Percentiles rank a stretch among this genome's conserved stretches.
Evolutionary conservation across 2,797 vertebrate species (phyloP).

Genomic region (Myotis planiceps): DNA sequence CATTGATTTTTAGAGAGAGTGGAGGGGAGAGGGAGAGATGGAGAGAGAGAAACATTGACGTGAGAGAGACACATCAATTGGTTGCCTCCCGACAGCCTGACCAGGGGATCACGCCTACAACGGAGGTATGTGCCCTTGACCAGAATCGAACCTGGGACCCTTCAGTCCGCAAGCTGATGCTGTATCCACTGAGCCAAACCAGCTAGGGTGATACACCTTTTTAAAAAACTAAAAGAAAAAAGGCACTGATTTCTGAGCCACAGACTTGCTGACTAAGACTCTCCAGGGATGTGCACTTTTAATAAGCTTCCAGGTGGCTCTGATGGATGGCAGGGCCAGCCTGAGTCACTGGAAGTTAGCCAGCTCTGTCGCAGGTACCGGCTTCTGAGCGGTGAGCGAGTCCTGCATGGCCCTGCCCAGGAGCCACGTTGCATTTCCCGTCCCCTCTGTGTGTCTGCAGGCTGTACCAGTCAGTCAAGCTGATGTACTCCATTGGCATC

Average conservation of each 20-base stretch:
- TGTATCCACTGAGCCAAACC: background rate
- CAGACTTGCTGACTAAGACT: background rate
- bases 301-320: background rate
- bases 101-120: too few species aligned
- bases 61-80: too few species aligned
- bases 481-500: slow-evolving; percentile 95
- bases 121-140: too few species aligned
- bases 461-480: slow-evolving; percentile 95
- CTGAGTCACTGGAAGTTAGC: background rate
- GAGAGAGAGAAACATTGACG: too few species aligned
- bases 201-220: background rate
- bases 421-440: background rate
- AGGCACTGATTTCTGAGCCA: background rate
- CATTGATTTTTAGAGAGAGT: too few species aligned
- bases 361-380: background rate
- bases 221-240: background rate
- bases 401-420: background rate
- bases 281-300: background rate
- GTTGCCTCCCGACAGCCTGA: too few species aligned
- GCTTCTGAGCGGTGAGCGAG: background rate
- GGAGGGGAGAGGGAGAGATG: too few species aligned
- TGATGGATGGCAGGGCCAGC: background rate
- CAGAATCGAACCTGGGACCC: too few species aligned
- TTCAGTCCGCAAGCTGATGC: too few species aligned
- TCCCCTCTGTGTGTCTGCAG: slow-evolving; percentile 81